Base-by-base conservation (phyloP, 1,140 invertebrate genomes). In the Cotesia typhae region DNA sequence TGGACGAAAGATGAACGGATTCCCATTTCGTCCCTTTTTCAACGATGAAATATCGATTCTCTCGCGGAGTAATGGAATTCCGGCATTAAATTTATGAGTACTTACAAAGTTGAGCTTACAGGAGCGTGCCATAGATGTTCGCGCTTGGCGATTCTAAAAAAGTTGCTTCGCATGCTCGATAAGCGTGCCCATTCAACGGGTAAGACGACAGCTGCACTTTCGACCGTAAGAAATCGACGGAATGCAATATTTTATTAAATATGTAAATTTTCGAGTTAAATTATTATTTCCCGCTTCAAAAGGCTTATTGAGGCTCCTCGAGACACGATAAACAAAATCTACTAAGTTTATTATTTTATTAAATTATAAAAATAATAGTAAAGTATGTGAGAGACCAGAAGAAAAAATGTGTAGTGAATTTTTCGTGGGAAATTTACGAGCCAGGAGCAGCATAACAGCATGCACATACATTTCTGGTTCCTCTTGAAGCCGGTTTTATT, bases 81-180 rank as follows among this genome's bases (percentile, higher is more conserved):
- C 76, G 76, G 75, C 77, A 73, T 77, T 76, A 79, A 83, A 83
- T 83, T 83, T 83, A 83, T 82, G 79, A 81, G 74, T 69, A 68
- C 72, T 74, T 68, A 74, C 14, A 14, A 14, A 64, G 41, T 47
- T 47, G 41, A 6, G 41, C 5, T 47, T 9, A 72, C 71, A 72
- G 75, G 55, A 71, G 72, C 64, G 70, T 74, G 67, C 72, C 67
- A 71, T 38, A 36, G 53, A 37, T 74, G 71, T 53, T 71, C 60
- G 47, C 51, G 51, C 70, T 55, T 20, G 52, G 52, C 51, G 41
- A 12, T 55, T 6, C 4, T 28, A 65, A 65, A 65, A 65, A 65
- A 65, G 37, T 65, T 65, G 63, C 63, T 65, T 65, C 41, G 37
- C 63, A 12, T 65, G 63, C 63, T 65, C 63, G 37, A 65, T 51